A percentile compares a stretch with the other conserved stretches of the same genome.
Conservation (phyloP, 2,113 vertebrate species). For the Pelusios castaneus region DNA sequence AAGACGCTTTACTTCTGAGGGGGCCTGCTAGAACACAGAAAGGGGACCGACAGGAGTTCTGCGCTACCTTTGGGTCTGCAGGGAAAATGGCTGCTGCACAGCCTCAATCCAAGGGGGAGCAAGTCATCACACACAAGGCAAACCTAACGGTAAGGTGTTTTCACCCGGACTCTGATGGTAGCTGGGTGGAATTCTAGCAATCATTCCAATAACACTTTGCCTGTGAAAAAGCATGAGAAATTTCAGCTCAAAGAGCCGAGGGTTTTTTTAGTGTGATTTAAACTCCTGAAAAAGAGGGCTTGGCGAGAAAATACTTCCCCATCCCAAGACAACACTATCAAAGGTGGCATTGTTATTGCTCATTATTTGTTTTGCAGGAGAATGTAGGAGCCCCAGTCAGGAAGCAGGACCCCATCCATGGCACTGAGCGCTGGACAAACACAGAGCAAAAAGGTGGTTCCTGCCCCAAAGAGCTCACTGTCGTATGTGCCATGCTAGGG, state of each 20-base stretch:
- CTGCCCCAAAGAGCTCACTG: not conserved
- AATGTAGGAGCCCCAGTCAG: not conserved
- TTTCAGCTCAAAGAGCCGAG: slow-evolving; percentile 26
- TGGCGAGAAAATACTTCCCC: not conserved
- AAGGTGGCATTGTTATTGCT: not conserved
- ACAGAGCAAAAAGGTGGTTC: not conserved
- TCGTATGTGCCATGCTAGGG: not conserved
- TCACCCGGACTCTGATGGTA: slow-evolving; percentile 48
- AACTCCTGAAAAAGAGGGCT: not conserved
- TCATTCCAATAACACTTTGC: slow-evolving; percentile 48
- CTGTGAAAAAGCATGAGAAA: slow-evolving; percentile 5
- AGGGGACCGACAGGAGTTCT: not conserved
- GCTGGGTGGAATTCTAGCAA: slow-evolving; percentile 55
- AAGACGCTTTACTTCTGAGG: slow-evolving; percentile 37
- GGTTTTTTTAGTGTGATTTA: not conserved
- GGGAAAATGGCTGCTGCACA: slow-evolving; percentile 33
- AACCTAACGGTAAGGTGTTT: slow-evolving; percentile 59
- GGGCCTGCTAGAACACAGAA: slow-evolving; percentile 44
- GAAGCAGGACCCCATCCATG: not conserved
- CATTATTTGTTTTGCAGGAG: not conserved
- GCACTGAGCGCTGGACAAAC: rapidly evolving
- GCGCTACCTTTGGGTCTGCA: slow-evolving; percentile 41
- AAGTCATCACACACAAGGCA: not conserved
- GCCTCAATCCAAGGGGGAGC: not conserved
- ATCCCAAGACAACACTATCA: not conserved